Evolutionary conservation across 2,888 invertebrate genomes (phyloP), one percentile per base, ranked within the genome.

Genomic region (Eupithecia insigniata): DNA sequence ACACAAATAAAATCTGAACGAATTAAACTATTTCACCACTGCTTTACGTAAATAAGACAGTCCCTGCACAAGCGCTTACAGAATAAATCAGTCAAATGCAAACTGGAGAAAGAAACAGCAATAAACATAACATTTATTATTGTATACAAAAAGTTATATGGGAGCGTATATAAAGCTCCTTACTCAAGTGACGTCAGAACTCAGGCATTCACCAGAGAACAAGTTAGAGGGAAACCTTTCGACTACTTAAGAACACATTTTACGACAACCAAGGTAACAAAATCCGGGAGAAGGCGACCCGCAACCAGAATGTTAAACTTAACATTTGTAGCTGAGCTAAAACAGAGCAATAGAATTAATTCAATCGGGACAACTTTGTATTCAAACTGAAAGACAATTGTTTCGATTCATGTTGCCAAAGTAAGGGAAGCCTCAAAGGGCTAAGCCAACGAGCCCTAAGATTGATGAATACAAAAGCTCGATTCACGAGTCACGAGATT

Each of bases 301-400:
- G 81, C 84, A 81, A 85, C 84, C 82, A 84, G 85, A 87, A 89
- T 87, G 87, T 88, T 88, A 87, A 91, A 90, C 87, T 89, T 89
- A 85, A 90, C 90, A 90, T 90, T 90, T 89, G 90, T 87, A 88
- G 85, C 86, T 83, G 85, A 86, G 84, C 86, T 84, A 85, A 89
- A 91, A 91, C 89, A 87, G 84, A 87, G 90, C 90, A 87, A 92
- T 93, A 90, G 89, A 93, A 93, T 92, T 93, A 93, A 93, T 92
- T 92, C 92, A 91, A 93, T 93, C 88, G 90, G 80, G 85, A 84
- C 84, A 89, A 91, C 89, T 92, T 91, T 89, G 87, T 89, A 90
- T 91, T 90, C 89, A 87, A 84, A 86, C 85, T 85, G 85, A 86
- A 90, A 90, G 88, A 87, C 89, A 87, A 90, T 91, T 90, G 91